Evolutionary conservation across 2,888 invertebrate species (phyloP).

Genomic region (Plebejus melissa): DNA sequence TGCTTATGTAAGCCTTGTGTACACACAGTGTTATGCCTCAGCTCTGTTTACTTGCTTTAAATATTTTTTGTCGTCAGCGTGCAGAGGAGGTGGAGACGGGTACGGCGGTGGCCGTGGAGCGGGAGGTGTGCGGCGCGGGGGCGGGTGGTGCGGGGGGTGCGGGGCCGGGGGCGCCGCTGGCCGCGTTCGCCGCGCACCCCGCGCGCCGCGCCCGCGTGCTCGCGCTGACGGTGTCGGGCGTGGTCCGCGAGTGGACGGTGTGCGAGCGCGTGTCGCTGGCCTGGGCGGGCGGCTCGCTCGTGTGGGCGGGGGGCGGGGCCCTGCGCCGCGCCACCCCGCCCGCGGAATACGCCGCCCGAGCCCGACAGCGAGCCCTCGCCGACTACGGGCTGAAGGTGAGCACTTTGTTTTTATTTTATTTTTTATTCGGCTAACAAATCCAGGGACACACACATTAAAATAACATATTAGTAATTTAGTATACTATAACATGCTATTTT

Average conservation of each 20-base stretch:
- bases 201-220: constrained; percentile 87
- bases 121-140: constrained; percentile 44
- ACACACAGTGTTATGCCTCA: constrained; percentile 28
- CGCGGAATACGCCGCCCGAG: constrained; percentile 85
- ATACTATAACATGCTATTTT: too few species aligned
- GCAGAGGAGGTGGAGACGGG: constrained; percentile 47
- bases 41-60: too few species aligned
- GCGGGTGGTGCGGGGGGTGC: constrained; percentile 32
- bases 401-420: too few species aligned
- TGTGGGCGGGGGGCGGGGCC: constrained; percentile 84
- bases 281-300: constrained; percentile 83
- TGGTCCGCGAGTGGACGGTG: constrained; percentile 86
- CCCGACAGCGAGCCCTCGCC: constrained; percentile 83
- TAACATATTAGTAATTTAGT: too few species aligned
- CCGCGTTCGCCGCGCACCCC: constrained; percentile 94
- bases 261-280: constrained; percentile 89
- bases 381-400: constrained; percentile 89
- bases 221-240: constrained; percentile 79
- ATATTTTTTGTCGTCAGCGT: constrained; percentile 44
- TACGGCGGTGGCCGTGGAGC: constrained; percentile 56
- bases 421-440: too few species aligned
- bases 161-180: constrained; percentile 63
- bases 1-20: too few species aligned
- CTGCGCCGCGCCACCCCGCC: constrained; percentile 57
- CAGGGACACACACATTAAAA: too few species aligned